Percentiles rank a stretch among this genome's conserved stretches.
Evolutionary conservation across 2,888 invertebrate species (phyloP).

Genomic region (Tillus elongatus): DNA sequence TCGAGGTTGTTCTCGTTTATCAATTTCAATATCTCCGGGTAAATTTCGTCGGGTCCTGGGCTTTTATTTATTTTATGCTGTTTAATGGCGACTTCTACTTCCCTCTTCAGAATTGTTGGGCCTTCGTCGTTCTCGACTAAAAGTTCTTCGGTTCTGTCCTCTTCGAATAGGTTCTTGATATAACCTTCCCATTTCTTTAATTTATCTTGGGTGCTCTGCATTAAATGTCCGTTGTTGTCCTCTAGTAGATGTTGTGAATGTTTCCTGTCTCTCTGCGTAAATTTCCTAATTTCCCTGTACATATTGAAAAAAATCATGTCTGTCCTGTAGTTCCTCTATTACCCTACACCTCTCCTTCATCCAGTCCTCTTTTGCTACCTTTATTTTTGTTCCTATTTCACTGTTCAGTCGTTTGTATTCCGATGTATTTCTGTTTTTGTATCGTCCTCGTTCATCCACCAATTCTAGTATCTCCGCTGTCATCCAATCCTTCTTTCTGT

Average conservation of each 20-base stretch:
- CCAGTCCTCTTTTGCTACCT: neutral
- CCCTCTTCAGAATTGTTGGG: conserved; percentile 1
- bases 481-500: neutral
- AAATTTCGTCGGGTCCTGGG: conserved; percentile 7
- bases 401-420: neutral
- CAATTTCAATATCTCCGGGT: conserved; percentile 1
- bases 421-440: neutral
- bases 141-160: neutral
- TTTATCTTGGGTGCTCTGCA: neutral
- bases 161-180: conserved; percentile 5
- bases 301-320: conserved; percentile 4
- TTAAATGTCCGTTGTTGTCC: neutral
- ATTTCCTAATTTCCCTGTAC: conserved; percentile 1
- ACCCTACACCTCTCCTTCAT: conserved; percentile 4
- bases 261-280: conserved; percentile 4
- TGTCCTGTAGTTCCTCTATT: conserved; percentile 5
- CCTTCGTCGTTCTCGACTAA: neutral
- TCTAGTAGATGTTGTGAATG: neutral
- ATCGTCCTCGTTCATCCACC: neutral
- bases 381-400: neutral
- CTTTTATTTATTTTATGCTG: conserved; percentile 4
- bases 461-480: neutral
- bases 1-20: conserved; percentile 7
- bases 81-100: conserved; percentile 6
- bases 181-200: conserved; percentile 6